Evolutionary conservation across 2,113 vertebrate genomes (phyloP), one percentile per base, ranked within the genome.

Genomic region (Actenoides lindsayi): DNA sequence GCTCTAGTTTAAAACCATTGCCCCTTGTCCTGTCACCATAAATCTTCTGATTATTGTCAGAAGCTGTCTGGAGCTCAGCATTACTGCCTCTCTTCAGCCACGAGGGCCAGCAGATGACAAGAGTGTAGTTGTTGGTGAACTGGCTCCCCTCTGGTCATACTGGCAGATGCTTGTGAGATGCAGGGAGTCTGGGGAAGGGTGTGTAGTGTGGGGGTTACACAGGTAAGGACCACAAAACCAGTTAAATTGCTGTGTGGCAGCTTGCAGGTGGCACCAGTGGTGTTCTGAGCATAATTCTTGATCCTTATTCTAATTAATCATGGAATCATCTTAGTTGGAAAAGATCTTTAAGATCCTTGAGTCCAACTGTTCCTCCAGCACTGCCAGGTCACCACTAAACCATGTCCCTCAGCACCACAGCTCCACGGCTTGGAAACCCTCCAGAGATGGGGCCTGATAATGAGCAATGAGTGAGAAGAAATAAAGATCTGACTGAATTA

Each of bases 41-140:
- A 51, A 25, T 25, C 50, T 54, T 14, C 12, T 54, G 53, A 12
- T 39, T 16, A 15, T 16, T 78, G 46, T 46, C 37, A 20, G 13
- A 46, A 51, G 9, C 48, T 78, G 65, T 1, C 51, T 35, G 10
- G 19, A 28, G 74, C 4, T 31, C 5, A 67, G 24, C 13, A 0
- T 14, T 35, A 3, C 20, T 67, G 69, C 84, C 50, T 18, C 1
- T 23, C 30, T 46, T 33, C 75, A 48, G 21, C 30, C 67, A 6
- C 4, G 2, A 73, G 82, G 46, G 13, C 37, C 73, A 56, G 91
- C 16, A 24, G 63, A 5, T 69, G 85, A 70, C 48, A 54, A 41
- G 59, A 75, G 18, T 3, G 0, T 9, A 21, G 37, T 6, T 60
- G 44, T 7, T 15, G 2, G 23, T 23, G 71, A 9, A 2, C 6